Conservation (phyloP, 1,140 invertebrate genomes). For the Apis mellifera region DNA sequence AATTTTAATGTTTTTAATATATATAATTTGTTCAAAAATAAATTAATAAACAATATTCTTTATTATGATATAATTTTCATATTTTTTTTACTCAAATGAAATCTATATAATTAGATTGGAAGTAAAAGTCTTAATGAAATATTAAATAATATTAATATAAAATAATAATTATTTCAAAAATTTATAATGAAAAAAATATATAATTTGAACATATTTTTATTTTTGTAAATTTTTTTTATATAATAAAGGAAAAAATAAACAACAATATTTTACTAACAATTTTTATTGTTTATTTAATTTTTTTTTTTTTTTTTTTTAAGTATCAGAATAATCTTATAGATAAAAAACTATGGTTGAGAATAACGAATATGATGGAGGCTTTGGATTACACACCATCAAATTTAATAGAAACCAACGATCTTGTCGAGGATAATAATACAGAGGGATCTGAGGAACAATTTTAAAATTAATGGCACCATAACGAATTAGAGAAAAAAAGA, state of each 20-base stretch:
- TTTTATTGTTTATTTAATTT: conserved; percentile 38
- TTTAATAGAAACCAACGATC: conserved; percentile 34
- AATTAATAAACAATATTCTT: too few species aligned
- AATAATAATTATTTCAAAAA: too few species aligned
- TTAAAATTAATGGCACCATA: conserved; percentile 30
- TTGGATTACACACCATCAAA: conserved; percentile 56
- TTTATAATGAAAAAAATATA: neutral
- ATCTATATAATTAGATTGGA: too few species aligned
- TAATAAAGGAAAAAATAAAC: neutral
- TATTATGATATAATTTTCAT: too few species aligned
- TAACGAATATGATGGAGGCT: conserved; percentile 65
- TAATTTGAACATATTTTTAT: neutral
- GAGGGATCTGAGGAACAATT: conserved; percentile 22
- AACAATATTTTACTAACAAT: conserved; percentile 64
- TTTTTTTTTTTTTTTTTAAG: conserved; percentile 48
- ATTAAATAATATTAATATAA: too few species aligned
- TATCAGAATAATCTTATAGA: conserved; percentile 71
- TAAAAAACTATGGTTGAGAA: conserved; percentile 69
- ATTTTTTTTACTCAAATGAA: too few species aligned
- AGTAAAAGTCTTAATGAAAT: too few species aligned
- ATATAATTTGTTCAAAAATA: too few species aligned
- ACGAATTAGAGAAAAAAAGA: neutral
- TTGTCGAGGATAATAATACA: conserved; percentile 13
- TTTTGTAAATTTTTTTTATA: neutral
- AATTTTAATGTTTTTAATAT: too few species aligned